These are phyloP conservation scores for Oikopleura vanhoeffeni DNA, from an alignment of 23 tunicate genomes.

Conservation along the genomic window DNA sequence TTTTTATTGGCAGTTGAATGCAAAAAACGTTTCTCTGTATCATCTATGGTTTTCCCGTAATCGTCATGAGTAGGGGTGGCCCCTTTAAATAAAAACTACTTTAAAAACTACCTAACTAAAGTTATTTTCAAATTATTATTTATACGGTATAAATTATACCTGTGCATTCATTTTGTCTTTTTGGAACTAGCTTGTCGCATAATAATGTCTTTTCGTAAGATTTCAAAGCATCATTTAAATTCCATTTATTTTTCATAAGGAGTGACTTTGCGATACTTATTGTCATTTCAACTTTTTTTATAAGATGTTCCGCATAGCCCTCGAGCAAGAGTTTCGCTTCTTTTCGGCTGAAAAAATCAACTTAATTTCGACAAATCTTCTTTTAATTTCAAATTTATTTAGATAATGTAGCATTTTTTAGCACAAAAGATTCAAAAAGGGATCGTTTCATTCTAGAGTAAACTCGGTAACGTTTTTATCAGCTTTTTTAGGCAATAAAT, in stretches of 20 bases:
- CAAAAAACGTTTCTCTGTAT: too few species aligned
- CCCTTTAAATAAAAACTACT: too few species aligned
- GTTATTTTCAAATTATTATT: too few species aligned
- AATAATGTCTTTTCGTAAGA: neutral
- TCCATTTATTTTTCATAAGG: conserved; percentile 52
- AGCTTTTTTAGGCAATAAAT: too few species aligned
- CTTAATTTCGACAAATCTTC: conserved; percentile 20
- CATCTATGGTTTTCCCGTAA: too few species aligned
- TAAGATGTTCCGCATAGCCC: conserved; percentile 23
- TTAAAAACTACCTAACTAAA: too few species aligned
- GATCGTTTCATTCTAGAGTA: too few species aligned
- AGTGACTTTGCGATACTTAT: conserved; percentile 31
- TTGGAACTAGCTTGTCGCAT: neutral
- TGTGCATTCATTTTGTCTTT: neutral
- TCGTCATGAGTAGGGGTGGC: too few species aligned
- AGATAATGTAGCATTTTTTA: conserved; percentile 40
- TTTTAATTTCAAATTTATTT: conserved; percentile 20
- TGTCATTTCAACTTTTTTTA: conserved; percentile 20
- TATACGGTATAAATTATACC: too few species aligned
- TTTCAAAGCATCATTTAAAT: conserved; percentile 24
- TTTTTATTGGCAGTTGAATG: too few species aligned
- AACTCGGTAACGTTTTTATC: too few species aligned
- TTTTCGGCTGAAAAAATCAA: neutral
- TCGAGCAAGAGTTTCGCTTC: conserved; percentile 8
- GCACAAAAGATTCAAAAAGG: too few species aligned